A percentile compares a stretch with the other conserved stretches of the same genome.
Evolutionary conservation across 1,140 invertebrate genomes (phyloP).

Genomic region (Musca domestica): DNA sequence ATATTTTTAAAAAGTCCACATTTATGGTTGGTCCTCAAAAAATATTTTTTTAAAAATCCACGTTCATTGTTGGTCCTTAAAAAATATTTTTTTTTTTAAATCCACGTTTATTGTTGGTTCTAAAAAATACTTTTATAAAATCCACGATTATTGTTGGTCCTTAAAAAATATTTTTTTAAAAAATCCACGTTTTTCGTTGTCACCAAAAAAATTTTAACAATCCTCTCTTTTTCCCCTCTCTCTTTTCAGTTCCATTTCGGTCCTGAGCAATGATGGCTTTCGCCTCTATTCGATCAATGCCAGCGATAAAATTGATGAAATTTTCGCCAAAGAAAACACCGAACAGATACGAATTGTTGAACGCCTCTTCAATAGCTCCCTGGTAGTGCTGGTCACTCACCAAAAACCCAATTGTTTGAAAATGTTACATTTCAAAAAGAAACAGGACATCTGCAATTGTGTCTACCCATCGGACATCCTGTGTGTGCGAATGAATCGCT

Average conservation of each 20-base stretch:
- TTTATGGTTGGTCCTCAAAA: no score
- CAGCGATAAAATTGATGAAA: slow-evolving; percentile 50
- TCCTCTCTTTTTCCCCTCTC: neutral
- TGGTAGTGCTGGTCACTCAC: slow-evolving; percentile 50
- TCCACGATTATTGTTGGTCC: neutral
- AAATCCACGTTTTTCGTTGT: neutral
- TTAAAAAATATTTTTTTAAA: neutral
- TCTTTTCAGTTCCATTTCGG: slow-evolving; percentile 40
- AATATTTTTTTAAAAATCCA: no score
- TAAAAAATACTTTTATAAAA: neutral
- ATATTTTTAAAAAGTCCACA: no score
- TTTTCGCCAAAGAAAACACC: slow-evolving; percentile 49
- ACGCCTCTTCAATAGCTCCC: slow-evolving; percentile 50
- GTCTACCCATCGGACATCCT: slow-evolving; percentile 97
- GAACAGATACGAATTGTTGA: slow-evolving; percentile 51
- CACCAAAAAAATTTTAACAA: neutral
- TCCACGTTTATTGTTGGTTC: no score
- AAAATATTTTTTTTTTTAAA: no score
- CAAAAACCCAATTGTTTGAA: slow-evolving; percentile 52
- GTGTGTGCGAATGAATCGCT: slow-evolving; percentile 92
- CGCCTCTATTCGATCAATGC: slow-evolving; percentile 44
- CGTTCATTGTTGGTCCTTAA: no score
- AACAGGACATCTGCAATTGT: slow-evolving; percentile 98
- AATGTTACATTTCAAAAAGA: slow-evolving; percentile 97
- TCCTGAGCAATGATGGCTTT: slow-evolving; percentile 40